These are phyloP conservation scores for Loris lydekkerianus DNA, from an alignment of 2,797 vertebrate species.

Conservation along the genomic window DNA sequence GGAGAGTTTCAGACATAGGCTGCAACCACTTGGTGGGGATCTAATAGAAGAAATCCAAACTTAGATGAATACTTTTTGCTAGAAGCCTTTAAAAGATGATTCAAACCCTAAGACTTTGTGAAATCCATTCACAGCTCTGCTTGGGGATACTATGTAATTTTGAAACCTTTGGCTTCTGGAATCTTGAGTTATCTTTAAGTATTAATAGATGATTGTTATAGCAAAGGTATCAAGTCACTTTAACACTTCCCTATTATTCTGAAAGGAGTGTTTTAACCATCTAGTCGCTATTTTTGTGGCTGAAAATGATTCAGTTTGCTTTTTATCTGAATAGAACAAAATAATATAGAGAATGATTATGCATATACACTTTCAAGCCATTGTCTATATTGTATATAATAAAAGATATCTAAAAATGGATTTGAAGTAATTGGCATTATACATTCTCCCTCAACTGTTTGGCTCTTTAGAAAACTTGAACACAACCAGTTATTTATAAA, in stretches of 20 bases:
- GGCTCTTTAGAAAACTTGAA: background rate
- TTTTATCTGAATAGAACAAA: background rate
- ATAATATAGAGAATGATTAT: background rate
- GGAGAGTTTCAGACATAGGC: background rate
- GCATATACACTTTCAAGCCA: background rate
- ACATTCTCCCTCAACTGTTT: background rate
- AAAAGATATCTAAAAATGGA: background rate
- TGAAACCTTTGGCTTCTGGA: slow-evolving; percentile 48
- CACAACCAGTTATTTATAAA: background rate
- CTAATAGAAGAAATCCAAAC: slow-evolving; percentile 45
- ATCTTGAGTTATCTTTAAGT: slow-evolving; percentile 41
- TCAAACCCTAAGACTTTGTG: background rate
- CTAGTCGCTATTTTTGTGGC: background rate
- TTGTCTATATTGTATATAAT: background rate
- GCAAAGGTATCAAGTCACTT: slow-evolving; percentile 45
- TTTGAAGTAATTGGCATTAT: background rate
- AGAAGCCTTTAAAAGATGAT: background rate
- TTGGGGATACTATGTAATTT: slow-evolving; percentile 45
- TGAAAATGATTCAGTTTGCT: background rate
- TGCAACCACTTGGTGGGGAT: background rate
- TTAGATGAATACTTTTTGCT: background rate
- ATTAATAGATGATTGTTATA: slow-evolving; percentile 37
- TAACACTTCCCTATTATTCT: background rate
- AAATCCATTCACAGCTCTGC: slow-evolving; percentile 42
- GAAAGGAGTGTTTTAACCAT: background rate